These are phyloP conservation scores for Globia sparganii DNA, from an alignment of 2,888 invertebrate species.

Conservation along the genomic window DNA sequence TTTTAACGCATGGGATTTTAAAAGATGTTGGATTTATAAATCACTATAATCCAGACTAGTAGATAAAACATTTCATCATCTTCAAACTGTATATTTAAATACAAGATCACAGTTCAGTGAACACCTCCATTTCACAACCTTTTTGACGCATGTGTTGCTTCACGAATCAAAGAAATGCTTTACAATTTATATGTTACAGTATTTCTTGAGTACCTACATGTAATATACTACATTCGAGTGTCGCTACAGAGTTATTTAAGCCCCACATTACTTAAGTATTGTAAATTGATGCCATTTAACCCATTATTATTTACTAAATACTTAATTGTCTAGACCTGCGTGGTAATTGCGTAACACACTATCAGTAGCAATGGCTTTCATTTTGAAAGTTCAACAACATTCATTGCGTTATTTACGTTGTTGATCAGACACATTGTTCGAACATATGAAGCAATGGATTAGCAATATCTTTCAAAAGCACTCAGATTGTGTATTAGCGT, in stretches of 20 bases:
- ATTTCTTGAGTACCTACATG: conserved; percentile 11
- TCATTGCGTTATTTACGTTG: neutral
- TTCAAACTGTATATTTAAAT: conserved; percentile 8
- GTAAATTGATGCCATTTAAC: neutral
- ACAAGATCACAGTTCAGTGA: neutral
- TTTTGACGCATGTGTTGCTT: conserved; percentile 54
- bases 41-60: neutral
- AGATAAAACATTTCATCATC: conserved; percentile 1
- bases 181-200: neutral
- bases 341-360: neutral
- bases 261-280: neutral
- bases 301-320: conserved; percentile 8
- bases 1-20: neutral
- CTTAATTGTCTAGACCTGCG: neutral
- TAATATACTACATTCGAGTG: conserved; percentile 4
- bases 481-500: neutral
- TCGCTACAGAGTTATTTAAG: conserved; percentile 6
- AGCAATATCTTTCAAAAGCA: neutral
- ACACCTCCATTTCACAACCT: conserved; percentile 61
- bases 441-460: too few species aligned
- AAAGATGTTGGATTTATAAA: neutral
- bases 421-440: neutral
- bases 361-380: neutral
- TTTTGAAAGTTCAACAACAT: neutral
- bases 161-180: conserved; percentile 18